A percentile compares a stretch with the other conserved stretches of the same genome.
phyloP scores from a whole-genome alignment of 2,888 invertebrate species.

The Colostygia pectinataria region DNA sequence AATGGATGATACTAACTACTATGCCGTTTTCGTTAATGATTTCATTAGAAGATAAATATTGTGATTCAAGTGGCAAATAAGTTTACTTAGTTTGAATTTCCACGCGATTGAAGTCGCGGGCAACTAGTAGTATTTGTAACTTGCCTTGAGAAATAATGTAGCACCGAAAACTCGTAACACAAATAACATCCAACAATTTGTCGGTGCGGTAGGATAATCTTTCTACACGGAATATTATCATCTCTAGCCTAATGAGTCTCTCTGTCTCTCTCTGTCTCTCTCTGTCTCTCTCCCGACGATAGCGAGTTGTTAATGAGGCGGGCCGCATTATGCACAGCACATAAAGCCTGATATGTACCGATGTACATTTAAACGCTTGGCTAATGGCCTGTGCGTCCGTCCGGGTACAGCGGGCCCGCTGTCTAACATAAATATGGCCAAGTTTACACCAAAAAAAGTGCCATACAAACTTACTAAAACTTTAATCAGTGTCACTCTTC shows the following conservation, averaged over 20 bases:
- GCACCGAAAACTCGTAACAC: not conserved
- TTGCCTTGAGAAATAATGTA: no score
- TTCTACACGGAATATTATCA: not conserved
- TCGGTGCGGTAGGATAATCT: not conserved
- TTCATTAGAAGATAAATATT: no score
- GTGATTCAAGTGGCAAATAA: no score
- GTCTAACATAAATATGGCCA: conserved; percentile 5
- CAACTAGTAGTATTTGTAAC: no score
- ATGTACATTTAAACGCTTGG: conserved; percentile 35
- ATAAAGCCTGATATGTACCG: conserved; percentile 34
- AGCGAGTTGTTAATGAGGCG: conserved; percentile 9
- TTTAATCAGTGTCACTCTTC: no score
- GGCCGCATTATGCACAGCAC: conserved; percentile 23
- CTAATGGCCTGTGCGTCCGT: conserved; percentile 41
- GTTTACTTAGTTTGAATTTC: no score
- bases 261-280: no score
- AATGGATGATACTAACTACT: no score
- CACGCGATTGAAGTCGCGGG: no score
- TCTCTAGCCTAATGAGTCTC: conserved; percentile 1
- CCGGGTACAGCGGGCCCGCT: conserved; percentile 19
- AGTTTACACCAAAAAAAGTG: conserved; percentile 11
- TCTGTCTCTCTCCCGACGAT: no score
- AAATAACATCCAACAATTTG: not conserved
- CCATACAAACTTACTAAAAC: no score
- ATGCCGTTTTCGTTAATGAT: no score